Conservation (phyloP, 64 coral and sea anemone genomes). For the Platygyra sinensis region DNA sequence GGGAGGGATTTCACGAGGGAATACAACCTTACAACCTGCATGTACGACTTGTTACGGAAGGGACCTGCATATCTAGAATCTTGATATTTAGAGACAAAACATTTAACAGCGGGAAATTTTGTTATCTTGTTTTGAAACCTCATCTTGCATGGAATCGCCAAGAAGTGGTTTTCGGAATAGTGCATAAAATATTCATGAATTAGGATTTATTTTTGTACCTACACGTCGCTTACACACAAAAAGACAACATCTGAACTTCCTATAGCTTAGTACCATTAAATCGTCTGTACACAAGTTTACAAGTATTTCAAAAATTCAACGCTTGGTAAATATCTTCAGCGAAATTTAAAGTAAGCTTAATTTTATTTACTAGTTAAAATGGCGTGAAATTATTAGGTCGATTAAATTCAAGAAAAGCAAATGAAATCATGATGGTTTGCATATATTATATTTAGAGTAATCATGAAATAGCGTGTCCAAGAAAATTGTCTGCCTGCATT, state of each 20-base stretch:
- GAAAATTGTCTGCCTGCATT: too few relatives aligned
- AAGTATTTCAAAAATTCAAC: background rate
- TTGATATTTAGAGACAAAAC: constrained; percentile 4
- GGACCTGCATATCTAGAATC: background rate
- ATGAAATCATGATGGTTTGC: background rate
- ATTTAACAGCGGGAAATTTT: constrained; percentile 31
- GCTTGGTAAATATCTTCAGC: background rate
- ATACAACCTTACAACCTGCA: background rate
- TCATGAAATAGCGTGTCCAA: too few relatives aligned
- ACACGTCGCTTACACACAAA: background rate
- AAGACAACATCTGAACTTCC: background rate
- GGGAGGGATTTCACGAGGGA: background rate
- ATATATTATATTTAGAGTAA: background rate
- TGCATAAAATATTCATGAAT: constrained; percentile 31
- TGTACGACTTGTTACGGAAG: background rate
- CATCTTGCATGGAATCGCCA: background rate
- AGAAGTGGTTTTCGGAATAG: background rate
- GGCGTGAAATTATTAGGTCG: background rate
- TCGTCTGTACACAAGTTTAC: background rate
- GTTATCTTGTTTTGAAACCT: constrained; percentile 22
- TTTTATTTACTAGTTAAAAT: background rate
- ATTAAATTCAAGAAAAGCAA: background rate
- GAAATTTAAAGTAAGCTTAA: background rate
- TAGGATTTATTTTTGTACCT: background rate
- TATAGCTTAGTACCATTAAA: background rate